Base-by-base conservation (phyloP, 2,797 vertebrate species). In the Eulemur albifrons region DNA sequence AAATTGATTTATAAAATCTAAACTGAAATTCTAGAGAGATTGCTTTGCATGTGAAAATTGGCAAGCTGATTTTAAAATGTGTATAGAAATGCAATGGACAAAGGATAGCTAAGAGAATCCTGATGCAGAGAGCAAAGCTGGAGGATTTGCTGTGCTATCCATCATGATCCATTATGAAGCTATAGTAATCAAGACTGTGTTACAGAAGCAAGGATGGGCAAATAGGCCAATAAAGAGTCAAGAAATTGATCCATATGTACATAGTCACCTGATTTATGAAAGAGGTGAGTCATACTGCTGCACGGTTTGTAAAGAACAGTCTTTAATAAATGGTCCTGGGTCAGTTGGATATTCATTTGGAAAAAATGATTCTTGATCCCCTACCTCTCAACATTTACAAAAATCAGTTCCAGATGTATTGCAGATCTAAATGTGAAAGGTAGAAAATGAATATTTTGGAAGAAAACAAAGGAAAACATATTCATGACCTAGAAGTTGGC, bases 401-500 rank as follows among this genome's bases (percentile, higher is more conserved):
- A 93, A 83, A 94, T 95, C 80, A 94, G 79, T 79, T 87, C 75
- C 75, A 97, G 75, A 90, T 96, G 75, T 73, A 89, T 43, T 90
- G 12, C 63, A 89, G 23, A 79, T 65, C 17, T 65, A 88, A 72
- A 83, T 45, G 72, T 77, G 35, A 80, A 83, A 87, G 23, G 79
- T 79, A 12, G 21, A 85, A 97, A 93, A 73, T 76, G 35, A 82
- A 50, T 12, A n/a, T 75, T 95, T 92, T 88, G 76, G 38, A 69
- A 94, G 43, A 93, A 94, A 81, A 61, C 30, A 45, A 57, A 85
- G 57, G 43, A 67, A 4, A 96, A 52, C 45, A 81, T 89, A 95
- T 20, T 93, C n/a, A 59, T 85, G 45, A 91, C 15, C 13, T 35
- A 80, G 12, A 57, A 94, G 25, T 8, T 90, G 79, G 40, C 80